Evolutionary conservation across 2,113 vertebrate genomes (phyloP).

Genomic region (Macrotus californicus): DNA sequence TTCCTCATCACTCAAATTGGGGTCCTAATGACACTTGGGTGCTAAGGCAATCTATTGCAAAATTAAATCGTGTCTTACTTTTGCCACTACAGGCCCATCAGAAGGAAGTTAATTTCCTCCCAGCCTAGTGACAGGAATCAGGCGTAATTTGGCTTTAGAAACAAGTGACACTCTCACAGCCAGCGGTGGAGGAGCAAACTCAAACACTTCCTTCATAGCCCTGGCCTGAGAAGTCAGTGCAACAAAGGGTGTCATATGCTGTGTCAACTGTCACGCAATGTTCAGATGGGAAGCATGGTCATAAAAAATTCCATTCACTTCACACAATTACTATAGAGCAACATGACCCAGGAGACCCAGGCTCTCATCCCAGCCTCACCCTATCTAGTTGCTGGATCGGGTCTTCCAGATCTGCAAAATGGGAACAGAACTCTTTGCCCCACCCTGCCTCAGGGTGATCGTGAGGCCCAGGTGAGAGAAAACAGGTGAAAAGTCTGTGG

Average conservation of each 20-base stretch:
- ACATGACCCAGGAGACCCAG: not conserved
- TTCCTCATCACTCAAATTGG: not conserved
- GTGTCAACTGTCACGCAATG: not conserved
- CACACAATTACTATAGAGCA: not conserved
- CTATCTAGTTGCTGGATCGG: not conserved
- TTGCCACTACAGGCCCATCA: not conserved
- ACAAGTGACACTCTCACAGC: not conserved
- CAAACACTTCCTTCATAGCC: not conserved
- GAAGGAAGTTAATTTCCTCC: not conserved
- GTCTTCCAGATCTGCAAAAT: not conserved
- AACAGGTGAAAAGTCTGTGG: not conserved
- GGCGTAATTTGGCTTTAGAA: slow-evolving; percentile 13
- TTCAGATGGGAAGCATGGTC: not conserved
- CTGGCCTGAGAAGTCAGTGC: not conserved
- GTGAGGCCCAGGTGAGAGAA: not conserved
- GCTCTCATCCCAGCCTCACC: not conserved
- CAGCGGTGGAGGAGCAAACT: not conserved
- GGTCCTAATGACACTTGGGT: not conserved
- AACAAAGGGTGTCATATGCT: not conserved
- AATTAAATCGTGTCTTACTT: not conserved
- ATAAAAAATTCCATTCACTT: slow-evolving; percentile 9
- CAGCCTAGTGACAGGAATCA: not conserved
- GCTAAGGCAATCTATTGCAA: not conserved
- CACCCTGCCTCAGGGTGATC: not conserved
- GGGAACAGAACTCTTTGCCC: not conserved